Evolutionary conservation across 2,888 invertebrate genomes (phyloP).

Genomic region (Drosophila hawaiiensis): DNA sequence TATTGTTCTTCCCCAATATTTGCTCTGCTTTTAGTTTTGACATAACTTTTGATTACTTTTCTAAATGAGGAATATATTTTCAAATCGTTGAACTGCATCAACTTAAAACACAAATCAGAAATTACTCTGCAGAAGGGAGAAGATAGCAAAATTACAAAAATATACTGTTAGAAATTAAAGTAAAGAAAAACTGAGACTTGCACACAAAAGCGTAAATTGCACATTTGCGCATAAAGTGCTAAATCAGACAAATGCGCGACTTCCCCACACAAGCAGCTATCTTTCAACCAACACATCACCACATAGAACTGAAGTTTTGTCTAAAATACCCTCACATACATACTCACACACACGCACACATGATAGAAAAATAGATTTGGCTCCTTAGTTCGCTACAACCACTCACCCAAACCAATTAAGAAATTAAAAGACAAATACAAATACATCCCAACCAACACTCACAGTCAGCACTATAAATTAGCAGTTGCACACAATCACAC

Average conservation of each 20-base stretch:
- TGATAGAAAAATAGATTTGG: constrained; percentile 24
- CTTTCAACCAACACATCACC: constrained; percentile 12
- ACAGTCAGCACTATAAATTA: constrained; percentile 55
- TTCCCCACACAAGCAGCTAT: constrained; percentile 17
- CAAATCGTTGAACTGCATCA: constrained; percentile 8
- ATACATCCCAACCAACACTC: constrained; percentile 37
- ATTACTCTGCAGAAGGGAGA: constrained; percentile 7
- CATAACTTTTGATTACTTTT: constrained; percentile 33
- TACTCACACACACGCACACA: not conserved
- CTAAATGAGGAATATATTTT: not conserved
- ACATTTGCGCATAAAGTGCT: constrained; percentile 60
- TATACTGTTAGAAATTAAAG: constrained; percentile 28
- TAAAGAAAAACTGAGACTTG: constrained; percentile 24
- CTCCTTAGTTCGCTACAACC: constrained; percentile 40
- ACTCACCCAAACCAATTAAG: constrained; percentile 79
- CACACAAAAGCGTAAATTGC: constrained; percentile 54
- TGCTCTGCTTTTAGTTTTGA: constrained; percentile 17
- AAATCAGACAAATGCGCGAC: constrained; percentile 40
- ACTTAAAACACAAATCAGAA: constrained; percentile 19
- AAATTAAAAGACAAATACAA: constrained; percentile 81
- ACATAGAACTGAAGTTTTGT: constrained; percentile 34
- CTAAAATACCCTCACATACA: constrained; percentile 18
- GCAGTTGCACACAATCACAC: constrained; percentile 45
- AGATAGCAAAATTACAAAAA: constrained; percentile 5
- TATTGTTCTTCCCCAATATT: constrained; percentile 9